Conservation (phyloP, 2,113 vertebrate species). For the Tor tambroides region DNA sequence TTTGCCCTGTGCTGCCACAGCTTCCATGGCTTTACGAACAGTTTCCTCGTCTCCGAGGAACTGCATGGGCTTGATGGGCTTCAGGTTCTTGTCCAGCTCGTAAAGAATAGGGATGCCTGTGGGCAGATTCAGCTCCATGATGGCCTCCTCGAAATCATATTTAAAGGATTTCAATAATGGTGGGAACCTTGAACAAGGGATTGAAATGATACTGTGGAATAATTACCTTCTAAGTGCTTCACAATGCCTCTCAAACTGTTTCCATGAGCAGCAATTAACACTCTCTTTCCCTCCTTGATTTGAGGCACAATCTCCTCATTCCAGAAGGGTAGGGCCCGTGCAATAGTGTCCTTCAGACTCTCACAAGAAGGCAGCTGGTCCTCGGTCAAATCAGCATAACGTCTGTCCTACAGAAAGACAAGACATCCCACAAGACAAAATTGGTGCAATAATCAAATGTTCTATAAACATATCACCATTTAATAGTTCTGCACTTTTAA, state of each 20-base stretch:
- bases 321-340: slow-evolving; percentile 87
- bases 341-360: slow-evolving; percentile 89
- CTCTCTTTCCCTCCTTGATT: slow-evolving; percentile 86
- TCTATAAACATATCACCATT: background rate
- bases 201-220: background rate
- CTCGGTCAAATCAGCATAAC: slow-evolving; percentile 84
- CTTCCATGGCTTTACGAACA: too few species aligned
- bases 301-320: slow-evolving; percentile 87
- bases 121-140: too few species aligned
- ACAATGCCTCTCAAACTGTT: slow-evolving; percentile 88
- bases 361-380: slow-evolving; percentile 85
- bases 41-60: too few species aligned
- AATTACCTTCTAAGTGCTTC: slow-evolving; percentile 84
- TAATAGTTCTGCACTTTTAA: background rate
- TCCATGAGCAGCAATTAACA: slow-evolving; percentile 88
- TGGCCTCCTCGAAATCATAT: background rate
- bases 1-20: too few species aligned
- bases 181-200: background rate
- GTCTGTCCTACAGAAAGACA: slow-evolving; percentile 77
- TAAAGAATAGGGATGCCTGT: too few species aligned
- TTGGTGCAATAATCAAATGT: background rate
- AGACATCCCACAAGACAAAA: background rate
- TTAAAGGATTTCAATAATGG: background rate
- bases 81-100: too few species aligned
- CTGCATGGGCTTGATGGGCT: too few species aligned